A percentile compares a stretch with the other conserved stretches of the same genome.
These are phyloP conservation scores for Lepeophtheirus nordmannii DNA, from an alignment of 2,888 invertebrate species.

Conservation along the genomic window DNA sequence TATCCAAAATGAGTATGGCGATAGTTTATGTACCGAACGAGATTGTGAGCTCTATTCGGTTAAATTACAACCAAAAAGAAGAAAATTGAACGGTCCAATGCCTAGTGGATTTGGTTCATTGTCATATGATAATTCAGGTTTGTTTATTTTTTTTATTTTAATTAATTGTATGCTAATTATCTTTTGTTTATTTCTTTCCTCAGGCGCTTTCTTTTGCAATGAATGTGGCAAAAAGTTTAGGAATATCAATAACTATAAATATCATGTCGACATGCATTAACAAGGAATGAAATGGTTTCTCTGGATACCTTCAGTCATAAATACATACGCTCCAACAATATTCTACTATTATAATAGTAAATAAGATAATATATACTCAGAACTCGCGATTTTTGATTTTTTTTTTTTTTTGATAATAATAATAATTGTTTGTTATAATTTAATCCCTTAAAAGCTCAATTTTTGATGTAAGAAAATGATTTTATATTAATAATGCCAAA, in stretches of 20 bases:
- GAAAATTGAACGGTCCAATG: background rate
- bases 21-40: background rate
- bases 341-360: too few relatives aligned
- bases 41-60: background rate
- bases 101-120: background rate
- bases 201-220: background rate
- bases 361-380: too few relatives aligned
- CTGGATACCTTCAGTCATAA: background rate
- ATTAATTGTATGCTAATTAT: too few relatives aligned
- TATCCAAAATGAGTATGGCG: background rate
- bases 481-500: too few relatives aligned
- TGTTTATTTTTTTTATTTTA: background rate
- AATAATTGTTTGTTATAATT: too few relatives aligned
- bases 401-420: too few relatives aligned
- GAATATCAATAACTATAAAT: background rate
- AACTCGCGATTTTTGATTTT: too few relatives aligned
- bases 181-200: background rate
- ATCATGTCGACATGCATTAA: background rate
- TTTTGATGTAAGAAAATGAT: too few relatives aligned
- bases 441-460: too few relatives aligned
- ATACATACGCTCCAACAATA: background rate
- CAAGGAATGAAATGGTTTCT: background rate
- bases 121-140: background rate
- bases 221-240: background rate
- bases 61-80: background rate